Evolutionary conservation across 2,113 vertebrate species (phyloP).

Genomic region (Axis porcinus): DNA sequence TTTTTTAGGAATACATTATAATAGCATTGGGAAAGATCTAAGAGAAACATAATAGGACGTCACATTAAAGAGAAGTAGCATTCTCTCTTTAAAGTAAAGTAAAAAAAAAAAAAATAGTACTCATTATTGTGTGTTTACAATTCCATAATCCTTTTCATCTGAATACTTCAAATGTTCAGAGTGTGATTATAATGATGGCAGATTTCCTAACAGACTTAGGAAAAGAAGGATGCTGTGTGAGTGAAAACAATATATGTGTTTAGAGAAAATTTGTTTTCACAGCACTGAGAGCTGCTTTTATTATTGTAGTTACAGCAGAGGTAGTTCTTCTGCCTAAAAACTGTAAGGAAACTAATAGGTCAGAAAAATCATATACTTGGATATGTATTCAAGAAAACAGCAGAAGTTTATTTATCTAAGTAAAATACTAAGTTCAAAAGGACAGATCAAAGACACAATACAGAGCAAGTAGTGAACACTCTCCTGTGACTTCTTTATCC

Average conservation of each 20-base stretch:
- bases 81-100: background rate
- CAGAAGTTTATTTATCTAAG: background rate
- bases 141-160: background rate
- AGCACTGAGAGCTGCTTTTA: background rate
- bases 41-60: background rate
- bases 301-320: background rate
- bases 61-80: constrained; percentile 1
- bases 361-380: background rate
- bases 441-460: background rate
- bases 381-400: background rate
- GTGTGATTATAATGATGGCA: background rate
- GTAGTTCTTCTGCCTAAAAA: background rate
- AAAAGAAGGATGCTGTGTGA: background rate
- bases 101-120: background rate
- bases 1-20: background rate
- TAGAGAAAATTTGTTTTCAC: background rate
- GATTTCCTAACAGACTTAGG: background rate
- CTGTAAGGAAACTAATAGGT: background rate
- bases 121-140: background rate
- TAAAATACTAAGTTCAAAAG: background rate
- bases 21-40: background rate
- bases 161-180: background rate
- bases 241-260: background rate
- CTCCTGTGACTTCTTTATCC: too few species aligned
- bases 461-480: background rate